These are phyloP conservation scores for Emmelina monodactyla DNA, from an alignment of 2,888 invertebrate species.

Conservation along the genomic window DNA sequence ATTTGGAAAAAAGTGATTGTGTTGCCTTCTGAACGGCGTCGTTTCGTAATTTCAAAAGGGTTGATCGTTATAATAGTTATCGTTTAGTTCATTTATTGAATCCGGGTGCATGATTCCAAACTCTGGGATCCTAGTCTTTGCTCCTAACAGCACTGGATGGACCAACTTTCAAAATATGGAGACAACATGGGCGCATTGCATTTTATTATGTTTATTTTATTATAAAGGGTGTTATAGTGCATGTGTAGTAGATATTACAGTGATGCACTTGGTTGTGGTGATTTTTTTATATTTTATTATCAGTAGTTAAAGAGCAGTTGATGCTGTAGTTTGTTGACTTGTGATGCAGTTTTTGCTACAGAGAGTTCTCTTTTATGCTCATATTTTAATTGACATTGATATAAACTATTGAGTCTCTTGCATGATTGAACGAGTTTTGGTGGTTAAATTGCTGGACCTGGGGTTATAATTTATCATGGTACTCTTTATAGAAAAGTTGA, in stretches of 20 bases:
- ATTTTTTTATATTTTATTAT: conserved; percentile 22
- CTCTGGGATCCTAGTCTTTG: conserved; percentile 6
- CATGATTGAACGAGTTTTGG: conserved; percentile 8
- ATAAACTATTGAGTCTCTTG: not conserved
- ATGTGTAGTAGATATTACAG: conserved; percentile 55
- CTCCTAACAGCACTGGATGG: conserved; percentile 7
- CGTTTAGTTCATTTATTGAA: not conserved
- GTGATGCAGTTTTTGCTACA: conserved; percentile 58
- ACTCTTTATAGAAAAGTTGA: too few species aligned
- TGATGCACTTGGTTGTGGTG: conserved; percentile 61
- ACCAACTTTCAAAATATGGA: too few species aligned
- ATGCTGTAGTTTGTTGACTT: conserved; percentile 35
- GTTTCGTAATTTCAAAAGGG: conserved; percentile 62
- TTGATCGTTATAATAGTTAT: conserved; percentile 51
- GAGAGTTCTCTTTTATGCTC: conserved; percentile 51
- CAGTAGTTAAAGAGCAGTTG: conserved; percentile 25
- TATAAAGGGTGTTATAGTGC: conserved; percentile 37
- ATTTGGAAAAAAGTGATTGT: too few species aligned
- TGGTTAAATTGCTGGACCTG: conserved; percentile 30
- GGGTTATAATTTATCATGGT: not conserved
- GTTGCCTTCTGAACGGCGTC: conserved; percentile 37
- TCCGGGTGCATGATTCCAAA: conserved; percentile 39
- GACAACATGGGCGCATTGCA: too few species aligned
- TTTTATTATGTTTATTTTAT: conserved; percentile 14
- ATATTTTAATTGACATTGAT: conserved; percentile 13